phyloP scores from a whole-genome alignment of 2,113 vertebrate genomes.

The Cercocebus atys region DNA sequence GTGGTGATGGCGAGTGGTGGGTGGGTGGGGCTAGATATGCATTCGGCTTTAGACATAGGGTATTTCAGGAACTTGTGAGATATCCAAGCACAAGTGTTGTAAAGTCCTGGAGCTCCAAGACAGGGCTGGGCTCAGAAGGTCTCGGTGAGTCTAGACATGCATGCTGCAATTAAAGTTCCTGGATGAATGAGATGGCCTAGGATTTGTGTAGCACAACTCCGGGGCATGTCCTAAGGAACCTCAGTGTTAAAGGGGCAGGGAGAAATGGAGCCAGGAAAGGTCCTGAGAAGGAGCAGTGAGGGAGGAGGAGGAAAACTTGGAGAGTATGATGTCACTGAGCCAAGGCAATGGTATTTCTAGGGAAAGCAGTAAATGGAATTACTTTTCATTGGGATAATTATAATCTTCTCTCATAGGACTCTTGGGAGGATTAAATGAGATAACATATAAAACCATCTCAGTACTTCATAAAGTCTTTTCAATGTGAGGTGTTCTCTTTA shows the following conservation, averaged over 20 bases:
- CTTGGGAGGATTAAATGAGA: slow-evolving; percentile 46
- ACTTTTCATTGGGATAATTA: slow-evolving; percentile 60
- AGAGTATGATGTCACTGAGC: neutral
- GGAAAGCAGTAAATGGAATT: slow-evolving; percentile 11
- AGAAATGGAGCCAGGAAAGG: neutral
- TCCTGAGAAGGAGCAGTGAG: neutral
- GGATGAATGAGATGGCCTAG: neutral
- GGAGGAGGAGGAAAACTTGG: neutral
- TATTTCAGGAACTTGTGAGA: neutral
- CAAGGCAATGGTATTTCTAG: slow-evolving; percentile 2
- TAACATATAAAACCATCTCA: slow-evolving; percentile 27
- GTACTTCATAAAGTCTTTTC: neutral
- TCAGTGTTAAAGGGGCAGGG: neutral
- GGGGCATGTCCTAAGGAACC: neutral
- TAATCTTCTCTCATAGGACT: slow-evolving; percentile 32
- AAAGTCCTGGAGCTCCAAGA: neutral
- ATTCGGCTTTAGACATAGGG: neutral
- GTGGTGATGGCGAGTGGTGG: neutral
- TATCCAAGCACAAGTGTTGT: neutral
- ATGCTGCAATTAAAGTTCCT: neutral
- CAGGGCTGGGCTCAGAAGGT: neutral
- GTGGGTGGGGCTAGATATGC: neutral
- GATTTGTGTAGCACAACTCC: neutral
- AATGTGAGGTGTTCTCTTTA: neutral
- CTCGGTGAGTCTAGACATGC: neutral